Base-by-base conservation (phyloP, 2,888 invertebrate species). In the Alviniconcha strummeri region DNA sequence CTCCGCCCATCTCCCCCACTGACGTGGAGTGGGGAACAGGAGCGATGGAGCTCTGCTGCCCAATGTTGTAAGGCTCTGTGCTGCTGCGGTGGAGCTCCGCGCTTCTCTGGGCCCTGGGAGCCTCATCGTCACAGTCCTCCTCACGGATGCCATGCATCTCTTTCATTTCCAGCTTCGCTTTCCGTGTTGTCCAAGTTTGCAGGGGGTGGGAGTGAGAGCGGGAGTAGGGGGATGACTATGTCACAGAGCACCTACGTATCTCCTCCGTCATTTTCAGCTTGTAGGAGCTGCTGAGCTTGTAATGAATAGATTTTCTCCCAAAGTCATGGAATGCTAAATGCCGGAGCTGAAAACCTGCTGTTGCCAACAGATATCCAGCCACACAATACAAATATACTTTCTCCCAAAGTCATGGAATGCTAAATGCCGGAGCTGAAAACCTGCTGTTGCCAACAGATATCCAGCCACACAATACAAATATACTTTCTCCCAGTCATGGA, bases 1-100 rank as follows among this genome's bases (percentile, higher is more conserved):
- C 88, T n/a, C n/a, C 71, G 0, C 77, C 83, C 52, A 86, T 86
- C 57, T 86, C 83, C 67, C 83, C 83, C 17, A 85, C 84, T 4
- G 84, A 71, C 54, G 83, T 74, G 72, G 83, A 84, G 19, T 85
- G 69, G 55, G 69, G 54, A 17, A 8, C 84, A 4, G 84, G 77
- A 69, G 82, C 81, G 67, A 80, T 84, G 9, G 84, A 71, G 60
- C 80, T 83, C 17, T 78, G 80, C 11, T 85, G 74, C 74, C 75
- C 67, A 54, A 84, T 81, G 60, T 76, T 76, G 36, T 67, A 77
- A 57, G 85, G 76, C 60, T 85, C 85, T 4, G 85, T 85, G 64
- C 82, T 82, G 77, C 77, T 80, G 72, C 85, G 83, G 71, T 80
- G 84, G 71, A 52, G 54, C 75, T 55, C 54, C 56, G 19, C 9